A percentile compares a stretch with the other conserved stretches of the same genome.
Conservation (phyloP, 2,113 vertebrate genomes). For the Aphelocoma coerulescens region DNA sequence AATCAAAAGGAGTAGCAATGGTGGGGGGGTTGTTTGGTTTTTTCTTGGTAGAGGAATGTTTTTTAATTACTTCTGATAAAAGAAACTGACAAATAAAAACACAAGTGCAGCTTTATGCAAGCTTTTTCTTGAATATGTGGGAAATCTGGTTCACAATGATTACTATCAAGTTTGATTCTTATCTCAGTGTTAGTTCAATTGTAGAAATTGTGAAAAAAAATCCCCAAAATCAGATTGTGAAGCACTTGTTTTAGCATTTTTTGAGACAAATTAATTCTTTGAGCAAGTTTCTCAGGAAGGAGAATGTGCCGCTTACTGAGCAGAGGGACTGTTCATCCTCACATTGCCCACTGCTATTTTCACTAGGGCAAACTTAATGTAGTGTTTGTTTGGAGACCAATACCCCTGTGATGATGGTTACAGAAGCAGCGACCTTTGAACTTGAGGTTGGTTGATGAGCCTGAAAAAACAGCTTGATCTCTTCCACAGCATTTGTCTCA, state of each 20-base stretch:
- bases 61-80: neutral
- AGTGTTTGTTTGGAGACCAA: neutral
- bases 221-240: neutral
- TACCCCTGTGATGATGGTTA: neutral
- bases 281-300: neutral
- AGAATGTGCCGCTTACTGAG: neutral
- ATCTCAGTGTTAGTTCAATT: neutral
- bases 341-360: neutral
- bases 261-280: neutral
- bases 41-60: neutral
- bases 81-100: neutral
- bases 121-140: neutral
- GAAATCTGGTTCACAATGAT: neutral
- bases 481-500: neutral
- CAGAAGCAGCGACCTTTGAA: neutral
- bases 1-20: neutral
- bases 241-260: neutral
- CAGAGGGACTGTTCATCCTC: neutral
- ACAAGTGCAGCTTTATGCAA: neutral
- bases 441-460: neutral
- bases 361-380: neutral
- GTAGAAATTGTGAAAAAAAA: neutral
- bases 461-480: neutral
- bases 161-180: neutral
- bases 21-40: rapidly evolving